phyloP scores from a whole-genome alignment of 2,113 vertebrate genomes.

The Hippolais icterina region DNA sequence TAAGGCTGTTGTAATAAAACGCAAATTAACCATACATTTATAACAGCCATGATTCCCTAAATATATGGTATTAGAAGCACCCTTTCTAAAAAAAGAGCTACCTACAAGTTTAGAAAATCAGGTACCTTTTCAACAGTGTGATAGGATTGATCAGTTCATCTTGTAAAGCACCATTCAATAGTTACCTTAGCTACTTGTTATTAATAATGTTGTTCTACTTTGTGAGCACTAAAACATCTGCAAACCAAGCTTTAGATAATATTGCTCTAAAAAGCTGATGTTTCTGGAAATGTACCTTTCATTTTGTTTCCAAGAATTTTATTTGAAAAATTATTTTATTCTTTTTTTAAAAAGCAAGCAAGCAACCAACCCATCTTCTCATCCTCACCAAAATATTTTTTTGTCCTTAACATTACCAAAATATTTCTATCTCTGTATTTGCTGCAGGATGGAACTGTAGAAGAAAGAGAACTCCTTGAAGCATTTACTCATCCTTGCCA shows the following conservation, averaged over 20 bases:
- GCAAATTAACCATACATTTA: too few species aligned
- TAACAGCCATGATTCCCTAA: neutral
- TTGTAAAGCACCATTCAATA: neutral
- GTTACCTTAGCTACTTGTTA: neutral
- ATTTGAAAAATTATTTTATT: neutral
- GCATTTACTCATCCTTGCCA: neutral
- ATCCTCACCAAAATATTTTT: neutral
- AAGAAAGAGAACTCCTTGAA: neutral
- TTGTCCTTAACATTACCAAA: neutral
- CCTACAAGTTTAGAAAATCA: neutral
- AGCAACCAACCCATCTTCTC: neutral
- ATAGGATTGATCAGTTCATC: neutral
- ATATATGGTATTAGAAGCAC: rapidly evolving
- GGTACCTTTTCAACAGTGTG: neutral
- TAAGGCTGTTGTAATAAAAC: too few species aligned
- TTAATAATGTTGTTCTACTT: neutral
- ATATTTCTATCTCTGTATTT: neutral
- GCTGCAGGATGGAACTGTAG: neutral
- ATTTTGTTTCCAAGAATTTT: neutral
- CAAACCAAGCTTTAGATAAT: neutral
- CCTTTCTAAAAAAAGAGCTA: neutral
- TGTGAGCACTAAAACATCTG: neutral
- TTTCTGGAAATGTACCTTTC: neutral
- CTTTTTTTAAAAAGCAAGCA: neutral
- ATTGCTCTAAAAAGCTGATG: neutral